phyloP scores from a whole-genome alignment of 2,797 vertebrate genomes.

The Gymnopithys bicolor region DNA sequence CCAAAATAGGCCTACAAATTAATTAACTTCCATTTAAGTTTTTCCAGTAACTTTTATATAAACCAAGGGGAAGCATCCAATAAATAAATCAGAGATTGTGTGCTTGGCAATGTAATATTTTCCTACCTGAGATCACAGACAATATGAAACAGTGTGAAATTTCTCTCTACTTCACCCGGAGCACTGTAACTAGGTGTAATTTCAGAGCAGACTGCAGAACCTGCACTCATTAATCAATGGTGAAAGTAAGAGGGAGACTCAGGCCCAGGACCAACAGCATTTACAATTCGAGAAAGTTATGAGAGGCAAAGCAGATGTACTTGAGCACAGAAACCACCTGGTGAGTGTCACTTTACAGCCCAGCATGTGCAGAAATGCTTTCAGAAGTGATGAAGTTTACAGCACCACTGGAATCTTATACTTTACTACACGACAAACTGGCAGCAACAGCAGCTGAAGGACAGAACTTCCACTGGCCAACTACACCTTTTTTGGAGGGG shows the following conservation, averaged over 20 bases:
- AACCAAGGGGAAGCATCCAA: background rate
- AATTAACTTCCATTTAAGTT: background rate
- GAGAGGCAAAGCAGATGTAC: background rate
- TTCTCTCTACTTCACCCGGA: background rate
- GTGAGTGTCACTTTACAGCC: conserved; percentile 17
- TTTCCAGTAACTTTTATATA: background rate
- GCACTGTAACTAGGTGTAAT: background rate
- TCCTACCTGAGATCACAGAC: background rate
- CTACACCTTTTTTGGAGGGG: background rate
- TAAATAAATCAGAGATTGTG: background rate
- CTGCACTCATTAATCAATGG: background rate
- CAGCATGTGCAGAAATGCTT: conserved; percentile 33
- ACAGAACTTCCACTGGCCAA: background rate
- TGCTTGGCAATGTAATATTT: background rate
- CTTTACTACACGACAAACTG: background rate
- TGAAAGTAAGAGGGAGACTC: background rate
- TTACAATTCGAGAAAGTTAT: background rate
- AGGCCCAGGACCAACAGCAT: background rate
- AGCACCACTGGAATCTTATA: background rate
- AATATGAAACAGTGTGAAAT: background rate
- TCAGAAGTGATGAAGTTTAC: conserved; percentile 20
- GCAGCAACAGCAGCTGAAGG: background rate
- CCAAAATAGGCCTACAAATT: background rate
- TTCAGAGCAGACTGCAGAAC: background rate
- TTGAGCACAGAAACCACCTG: conserved; percentile 37